Conservation (phyloP, 2,113 vertebrate genomes). For the Thunnus thynnus region DNA sequence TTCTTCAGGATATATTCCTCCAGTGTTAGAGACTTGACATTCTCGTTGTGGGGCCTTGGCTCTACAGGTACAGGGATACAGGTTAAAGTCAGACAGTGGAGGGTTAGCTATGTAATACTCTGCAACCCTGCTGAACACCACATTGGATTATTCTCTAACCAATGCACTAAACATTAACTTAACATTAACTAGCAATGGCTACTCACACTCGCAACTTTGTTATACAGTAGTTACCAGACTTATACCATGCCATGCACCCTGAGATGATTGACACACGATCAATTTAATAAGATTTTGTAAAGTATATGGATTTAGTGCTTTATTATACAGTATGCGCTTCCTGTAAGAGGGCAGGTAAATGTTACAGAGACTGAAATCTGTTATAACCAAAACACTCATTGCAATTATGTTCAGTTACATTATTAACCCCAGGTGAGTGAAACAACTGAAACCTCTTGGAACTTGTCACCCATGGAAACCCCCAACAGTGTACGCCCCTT, state of each 20-base stretch:
- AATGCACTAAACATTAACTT: not conserved
- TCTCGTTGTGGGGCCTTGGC: constrained; percentile 89
- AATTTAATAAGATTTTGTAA: too few relatives aligned
- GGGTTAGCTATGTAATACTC: not conserved
- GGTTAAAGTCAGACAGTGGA: not conserved
- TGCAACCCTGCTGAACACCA: not conserved
- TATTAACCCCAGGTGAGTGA: too few relatives aligned
- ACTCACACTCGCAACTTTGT: too few relatives aligned
- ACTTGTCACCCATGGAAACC: not conserved
- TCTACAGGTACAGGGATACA: constrained; percentile 79
- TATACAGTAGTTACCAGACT: too few relatives aligned
- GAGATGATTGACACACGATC: too few relatives aligned
- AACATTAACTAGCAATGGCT: not conserved
- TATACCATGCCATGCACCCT: too few relatives aligned
- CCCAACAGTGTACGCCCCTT: too few relatives aligned
- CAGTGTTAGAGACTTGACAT: constrained; percentile 89
- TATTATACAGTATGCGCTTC: too few relatives aligned
- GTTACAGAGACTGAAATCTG: not conserved
- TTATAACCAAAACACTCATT: too few relatives aligned
- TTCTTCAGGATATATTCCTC: constrained; percentile 94
- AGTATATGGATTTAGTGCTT: too few relatives aligned
- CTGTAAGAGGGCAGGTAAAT: too few relatives aligned
- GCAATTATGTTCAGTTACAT: too few relatives aligned
- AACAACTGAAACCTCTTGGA: not conserved
- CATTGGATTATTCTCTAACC: not conserved